Evolutionary conservation across 2,888 invertebrate genomes (phyloP), one percentile per base, ranked within the genome.

Genomic region (Lasioglossum morio): DNA sequence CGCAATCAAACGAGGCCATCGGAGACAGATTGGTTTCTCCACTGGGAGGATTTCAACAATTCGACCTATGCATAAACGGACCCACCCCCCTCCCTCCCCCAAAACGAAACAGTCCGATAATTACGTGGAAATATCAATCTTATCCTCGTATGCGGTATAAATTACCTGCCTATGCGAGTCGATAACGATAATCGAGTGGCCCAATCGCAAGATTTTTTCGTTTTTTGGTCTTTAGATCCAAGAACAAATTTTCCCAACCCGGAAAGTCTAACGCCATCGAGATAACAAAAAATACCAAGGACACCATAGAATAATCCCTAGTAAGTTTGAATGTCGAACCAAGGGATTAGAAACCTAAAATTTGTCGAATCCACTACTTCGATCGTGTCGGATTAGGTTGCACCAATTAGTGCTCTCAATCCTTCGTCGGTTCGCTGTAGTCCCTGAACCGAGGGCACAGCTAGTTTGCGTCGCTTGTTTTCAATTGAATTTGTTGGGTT

Each of bases 1-100:
- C 19, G 40, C 43, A 69, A 73, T 73, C 80, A 10, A 82, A 80
- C 72, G 72, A 74, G 81, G 82, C 23, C 80, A 66, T 80, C 82
- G 19, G 19, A 74, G 73, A 43, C 82, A 46, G 82, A 82, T 73
- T 80, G 73, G 81, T 66, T 80, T 73, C 73, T 16, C 53, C 7
- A 34, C 53, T 82, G 57, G 34, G 34, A 46, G 72, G 69, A 72
- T 66, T 40, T 14, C 30, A 43, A 63, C 19, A 16, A 73, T 73
- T 27, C 48, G n/a, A 66, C 16, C 70, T 43, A 40, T 48, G n/a
- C 12, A 19, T 40, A 27, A 23, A 70, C 10, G 12, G 2, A n/a
- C 12, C 19, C 1, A 1, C 30, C 4, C 10, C 8, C 37, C 10
- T 4, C 19, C 1, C 30, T 2, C 4, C 10, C 8, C 37, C 10